phyloP scores from a whole-genome alignment of 2,797 vertebrate species.

The Otolemur crassicaudatus region DNA sequence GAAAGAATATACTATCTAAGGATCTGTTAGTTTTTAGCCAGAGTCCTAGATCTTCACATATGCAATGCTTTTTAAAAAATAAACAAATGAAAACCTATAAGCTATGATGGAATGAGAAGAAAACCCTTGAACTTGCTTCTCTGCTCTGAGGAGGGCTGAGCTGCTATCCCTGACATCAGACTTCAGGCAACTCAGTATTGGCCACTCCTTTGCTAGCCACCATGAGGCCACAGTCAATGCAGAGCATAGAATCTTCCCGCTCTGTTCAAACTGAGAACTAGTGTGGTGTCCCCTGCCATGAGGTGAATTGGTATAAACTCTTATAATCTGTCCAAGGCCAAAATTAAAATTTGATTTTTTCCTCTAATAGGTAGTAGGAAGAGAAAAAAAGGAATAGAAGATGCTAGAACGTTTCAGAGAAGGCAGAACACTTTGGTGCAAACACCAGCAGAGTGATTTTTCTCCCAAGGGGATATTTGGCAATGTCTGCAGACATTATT shows the following conservation, averaged over 20 bases:
- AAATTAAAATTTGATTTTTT: constrained; percentile 44
- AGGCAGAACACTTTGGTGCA: neutral
- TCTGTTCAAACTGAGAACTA: neutral
- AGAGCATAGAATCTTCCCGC: neutral
- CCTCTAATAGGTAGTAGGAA: neutral
- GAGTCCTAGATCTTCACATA: neutral
- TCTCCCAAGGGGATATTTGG: neutral
- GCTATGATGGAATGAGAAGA: neutral
- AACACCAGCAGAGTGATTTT: neutral
- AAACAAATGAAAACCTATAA: neutral
- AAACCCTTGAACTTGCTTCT: constrained; percentile 1
- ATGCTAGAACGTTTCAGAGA: neutral
- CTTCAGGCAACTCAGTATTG: neutral
- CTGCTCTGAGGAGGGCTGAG: neutral
- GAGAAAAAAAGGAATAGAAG: neutral
- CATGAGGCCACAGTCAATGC: neutral
- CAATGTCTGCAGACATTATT: constrained; percentile 35
- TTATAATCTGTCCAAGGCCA: neutral
- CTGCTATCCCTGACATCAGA: neutral
- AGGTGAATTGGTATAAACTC: neutral
- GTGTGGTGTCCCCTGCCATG: neutral
- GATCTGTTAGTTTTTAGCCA: neutral
- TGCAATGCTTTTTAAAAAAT: neutral
- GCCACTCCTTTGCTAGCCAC: neutral
- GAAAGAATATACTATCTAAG: neutral